A percentile compares a stretch with the other conserved stretches of the same genome.
Evolutionary conservation across 2,113 vertebrate genomes (phyloP).

Genomic region (Colistium nudipinnis): DNA sequence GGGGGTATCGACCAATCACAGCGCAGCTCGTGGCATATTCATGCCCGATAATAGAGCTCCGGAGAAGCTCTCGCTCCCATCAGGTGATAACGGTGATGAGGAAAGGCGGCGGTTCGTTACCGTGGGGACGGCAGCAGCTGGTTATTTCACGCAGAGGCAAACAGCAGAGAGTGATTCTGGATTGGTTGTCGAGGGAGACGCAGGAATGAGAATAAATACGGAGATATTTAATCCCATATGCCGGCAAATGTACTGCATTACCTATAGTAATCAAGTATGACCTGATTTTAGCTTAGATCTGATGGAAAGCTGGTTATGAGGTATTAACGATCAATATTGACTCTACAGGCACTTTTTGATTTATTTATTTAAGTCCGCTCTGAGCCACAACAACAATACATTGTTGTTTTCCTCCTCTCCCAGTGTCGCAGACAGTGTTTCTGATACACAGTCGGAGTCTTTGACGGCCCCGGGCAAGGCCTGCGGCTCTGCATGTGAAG

Average conservation of each 20-base stretch:
- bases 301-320: conserved; percentile 27
- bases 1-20: conserved; percentile 33
- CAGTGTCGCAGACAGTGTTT: conserved; percentile 29
- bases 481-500: conserved; percentile 57
- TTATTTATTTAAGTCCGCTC: conserved; percentile 11
- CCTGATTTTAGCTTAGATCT: conserved; percentile 15
- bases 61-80: conserved; percentile 51
- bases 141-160: conserved; percentile 64
- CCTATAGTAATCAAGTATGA: conserved; percentile 18
- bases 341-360: not conserved
- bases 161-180: conserved; percentile 55
- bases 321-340: conserved; percentile 11
- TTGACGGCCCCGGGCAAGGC: conserved; percentile 48
- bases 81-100: conserved; percentile 29
- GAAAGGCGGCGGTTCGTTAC: conserved; percentile 50
- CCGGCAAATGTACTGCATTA: conserved; percentile 36
- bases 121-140: conserved; percentile 15
- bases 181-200: conserved; percentile 42
- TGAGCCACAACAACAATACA: conserved; percentile 10
- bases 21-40: conserved; percentile 63
- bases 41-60: conserved; percentile 51
- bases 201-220: conserved; percentile 41
- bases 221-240: conserved; percentile 50
- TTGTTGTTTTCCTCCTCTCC: conserved; percentile 33
- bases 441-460: conserved; percentile 43